Evolutionary conservation across 2,888 invertebrate species (phyloP), one percentile per base, ranked within the genome.

Genomic region (Pyrocoelia pectoralis): DNA sequence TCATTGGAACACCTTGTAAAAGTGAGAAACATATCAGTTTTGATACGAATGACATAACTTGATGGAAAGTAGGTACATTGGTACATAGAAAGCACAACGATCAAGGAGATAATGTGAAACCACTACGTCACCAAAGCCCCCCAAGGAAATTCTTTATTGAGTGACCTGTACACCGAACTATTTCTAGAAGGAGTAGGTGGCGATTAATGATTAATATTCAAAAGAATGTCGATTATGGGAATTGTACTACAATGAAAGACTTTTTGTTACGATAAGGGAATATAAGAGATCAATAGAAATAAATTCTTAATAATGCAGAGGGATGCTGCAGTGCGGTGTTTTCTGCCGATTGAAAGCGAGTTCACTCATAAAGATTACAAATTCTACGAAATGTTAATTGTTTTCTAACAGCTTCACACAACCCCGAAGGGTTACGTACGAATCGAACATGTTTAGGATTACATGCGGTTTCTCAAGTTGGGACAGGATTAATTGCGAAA

Each of bases 281-380:
- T 2, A 1, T 3, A 3, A 17, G 10, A 48, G 49, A 57, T 62
- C 62, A 40, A 62, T 62, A 62, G 9, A 41, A 17, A 10, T 40
- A 33, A 62, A 62, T 57, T 62, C 53, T 48, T 57, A 56, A 62
- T 53, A 53, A 56, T 62, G 56, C 56, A 62, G 29, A 13, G n/a
- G 53, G 53, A 57, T 62, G 62, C 56, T 61, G 56, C 62, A 62
- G 18, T 62, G 56, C 56, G 52, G 53, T 46, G 33, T 49, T 54
- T 60, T 60, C 41, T 49, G 19, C 53, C 3, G 59, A 4, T 46
- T 59, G n/a, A 51, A 59, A n/a, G 14, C 10, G 59, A 53, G 14
- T 59, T 59, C 8, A 50, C 14, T 18, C 15, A 8, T 38, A 41
- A n/a, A n/a, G n/a, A n/a, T n/a, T n/a, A n/a, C n/a, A n/a, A n/a